Evolutionary conservation across 2,113 vertebrate species (phyloP), one percentile per base, ranked within the genome.

Genomic region (Manacus vitellinus): DNA sequence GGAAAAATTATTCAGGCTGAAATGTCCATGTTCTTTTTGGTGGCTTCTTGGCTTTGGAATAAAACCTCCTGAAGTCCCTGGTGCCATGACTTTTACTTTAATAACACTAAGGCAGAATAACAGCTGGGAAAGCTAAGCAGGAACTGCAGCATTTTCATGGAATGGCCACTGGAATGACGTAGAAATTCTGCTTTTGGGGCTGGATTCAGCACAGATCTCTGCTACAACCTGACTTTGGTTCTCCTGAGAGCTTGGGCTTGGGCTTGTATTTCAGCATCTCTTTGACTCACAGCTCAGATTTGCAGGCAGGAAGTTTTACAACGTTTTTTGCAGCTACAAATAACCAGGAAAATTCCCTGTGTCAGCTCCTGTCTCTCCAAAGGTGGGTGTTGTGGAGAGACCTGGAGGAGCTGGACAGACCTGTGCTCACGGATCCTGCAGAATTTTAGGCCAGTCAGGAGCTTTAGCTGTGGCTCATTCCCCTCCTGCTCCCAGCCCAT

Each of bases 41-140:
- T 4, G 4, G 8, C 59, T 56, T 56, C 63, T n/a, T 89, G 84
- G 80, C 58, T 89, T 80, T 88, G 94, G 93, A 94, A 80, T n/a
- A 59, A 92, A 90, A 62, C 28, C 41, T 73, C 22, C 14, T 54
- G 20, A 77, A 81, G 65, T 77, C n/a, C 12, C 59, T 21, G 22
- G 27, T 70, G 41, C 30, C 5, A 0, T 27, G 77, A 72, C 18
- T 89, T 93, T 35, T 37, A 37, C 49, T 88, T 88, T 74, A 73
- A 65, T 49, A 80, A 52, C 84, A 90, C 10, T 47, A 67, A 80
- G 3, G 3, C 24, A 58, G 55, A 70, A 39, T 31, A 71, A 59
- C 39, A 67, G 56, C 56, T 73, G n/a, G 11, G 59, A 28, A 70
- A 87, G 71, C 33, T 44, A 44, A 82, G 87, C 76, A 58, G 71